phyloP scores from a whole-genome alignment of 2,113 vertebrate species.

The Syngnathus scovelli region DNA sequence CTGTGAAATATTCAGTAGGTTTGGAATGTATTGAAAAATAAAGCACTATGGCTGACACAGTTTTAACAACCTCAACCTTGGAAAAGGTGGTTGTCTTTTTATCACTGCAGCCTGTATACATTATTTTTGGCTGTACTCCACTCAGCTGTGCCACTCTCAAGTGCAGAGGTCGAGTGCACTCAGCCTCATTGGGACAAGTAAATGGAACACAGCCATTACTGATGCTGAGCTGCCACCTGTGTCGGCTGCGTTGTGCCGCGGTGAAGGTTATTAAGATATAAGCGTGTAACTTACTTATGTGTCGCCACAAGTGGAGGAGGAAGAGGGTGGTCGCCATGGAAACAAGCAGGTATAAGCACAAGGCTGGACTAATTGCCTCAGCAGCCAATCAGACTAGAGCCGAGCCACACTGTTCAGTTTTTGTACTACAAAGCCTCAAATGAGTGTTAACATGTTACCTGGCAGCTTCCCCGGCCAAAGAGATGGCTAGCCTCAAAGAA shows the following conservation, averaged over 20 bases:
- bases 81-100: background rate
- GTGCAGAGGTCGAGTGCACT: background rate
- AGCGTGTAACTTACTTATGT: background rate
- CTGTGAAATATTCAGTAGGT: background rate
- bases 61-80: background rate
- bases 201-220: constrained; percentile 15
- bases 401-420: background rate
- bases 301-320: too few relatives aligned
- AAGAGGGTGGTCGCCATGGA: constrained; percentile 5
- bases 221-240: constrained; percentile 24
- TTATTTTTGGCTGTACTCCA: constrained; percentile 9
- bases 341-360: constrained; percentile 1
- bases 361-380: background rate
- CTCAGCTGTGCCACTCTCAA: constrained; percentile 9
- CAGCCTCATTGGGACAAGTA: constrained; percentile 16
- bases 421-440: background rate
- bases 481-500: background rate
- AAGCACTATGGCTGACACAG: background rate
- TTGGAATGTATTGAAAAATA: background rate
- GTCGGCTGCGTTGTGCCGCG: background rate
- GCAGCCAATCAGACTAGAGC: background rate
- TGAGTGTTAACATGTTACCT: constrained; percentile 3
- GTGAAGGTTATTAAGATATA: background rate
- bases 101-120: background rate
- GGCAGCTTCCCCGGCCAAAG: background rate